A percentile compares a stretch with the other conserved stretches of the same genome.
phyloP scores from a whole-genome alignment of 2,888 invertebrate genomes.

The Trachelus troglodyta region DNA sequence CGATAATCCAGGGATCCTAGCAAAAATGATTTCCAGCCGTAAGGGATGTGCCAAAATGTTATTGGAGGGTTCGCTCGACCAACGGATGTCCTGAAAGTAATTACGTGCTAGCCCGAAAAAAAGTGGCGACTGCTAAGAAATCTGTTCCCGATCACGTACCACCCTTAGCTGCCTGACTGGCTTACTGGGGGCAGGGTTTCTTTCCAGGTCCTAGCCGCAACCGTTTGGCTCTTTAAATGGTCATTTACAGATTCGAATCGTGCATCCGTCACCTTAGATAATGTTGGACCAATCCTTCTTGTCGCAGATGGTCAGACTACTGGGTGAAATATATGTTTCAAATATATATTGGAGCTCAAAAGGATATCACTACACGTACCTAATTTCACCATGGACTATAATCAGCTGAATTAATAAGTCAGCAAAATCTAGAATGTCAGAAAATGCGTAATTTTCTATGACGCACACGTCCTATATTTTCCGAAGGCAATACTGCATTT shows the following conservation, averaged over 20 bases:
- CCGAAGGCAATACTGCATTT: too few species aligned
- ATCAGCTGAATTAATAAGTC: too few species aligned
- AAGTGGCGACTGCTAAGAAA: conserved; percentile 37
- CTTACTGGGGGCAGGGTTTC: neutral
- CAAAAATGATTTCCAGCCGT: neutral
- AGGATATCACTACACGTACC: neutral
- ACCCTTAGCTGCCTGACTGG: conserved; percentile 13
- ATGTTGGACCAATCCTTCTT: neutral
- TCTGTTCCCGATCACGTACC: conserved; percentile 41
- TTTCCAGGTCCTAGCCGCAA: neutral
- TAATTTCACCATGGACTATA: too few species aligned
- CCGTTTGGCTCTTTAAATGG: conserved; percentile 36
- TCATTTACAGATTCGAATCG: conserved; percentile 41
- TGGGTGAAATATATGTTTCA: neutral
- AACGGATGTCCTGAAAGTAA: neutral
- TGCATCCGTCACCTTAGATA: conserved; percentile 38
- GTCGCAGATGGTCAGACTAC: neutral
- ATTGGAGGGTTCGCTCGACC: neutral
- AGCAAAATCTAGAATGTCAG: too few species aligned
- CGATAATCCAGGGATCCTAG: neutral
- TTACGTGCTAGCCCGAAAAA: neutral
- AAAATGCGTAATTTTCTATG: too few species aligned
- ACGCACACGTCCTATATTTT: too few species aligned
- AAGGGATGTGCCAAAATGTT: neutral
- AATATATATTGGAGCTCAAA: neutral